Evolutionary conservation across 2,113 vertebrate genomes (phyloP).

Genomic region (Geococcyx californianus): DNA sequence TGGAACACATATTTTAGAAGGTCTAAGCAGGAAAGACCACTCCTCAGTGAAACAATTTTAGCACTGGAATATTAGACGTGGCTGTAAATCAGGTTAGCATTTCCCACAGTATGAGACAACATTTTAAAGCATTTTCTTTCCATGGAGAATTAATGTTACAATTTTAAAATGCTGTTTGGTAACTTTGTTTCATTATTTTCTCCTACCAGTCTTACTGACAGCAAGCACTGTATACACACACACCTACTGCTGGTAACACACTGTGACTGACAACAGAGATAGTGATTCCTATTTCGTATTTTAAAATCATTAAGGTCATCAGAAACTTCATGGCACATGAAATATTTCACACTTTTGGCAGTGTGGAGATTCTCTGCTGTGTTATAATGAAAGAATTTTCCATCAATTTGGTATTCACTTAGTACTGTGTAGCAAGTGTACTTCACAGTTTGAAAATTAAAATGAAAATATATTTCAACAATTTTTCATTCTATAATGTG

Average conservation of each 20-base stretch:
- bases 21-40: not conserved
- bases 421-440: not conserved
- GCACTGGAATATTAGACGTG: not conserved
- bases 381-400: not conserved
- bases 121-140: not conserved
- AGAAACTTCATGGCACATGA: not conserved
- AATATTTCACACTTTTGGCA: not conserved
- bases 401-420: not conserved
- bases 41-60: not conserved
- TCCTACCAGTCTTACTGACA: not conserved
- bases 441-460: slow-evolving; percentile 14
- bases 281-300: not conserved
- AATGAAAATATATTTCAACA: not conserved
- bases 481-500: not conserved
- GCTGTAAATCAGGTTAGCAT: not conserved
- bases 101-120: too few relatives aligned
- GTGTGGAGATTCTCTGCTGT: not conserved
- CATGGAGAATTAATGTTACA: not conserved
- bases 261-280: not conserved
- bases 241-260: not conserved
- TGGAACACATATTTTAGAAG: not conserved
- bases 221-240: not conserved
- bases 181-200: not conserved
- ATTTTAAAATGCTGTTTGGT: not conserved
- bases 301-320: not conserved